Evolutionary conservation across 2,888 invertebrate species (phyloP).

Genomic region (Trachelus iudaicus): DNA sequence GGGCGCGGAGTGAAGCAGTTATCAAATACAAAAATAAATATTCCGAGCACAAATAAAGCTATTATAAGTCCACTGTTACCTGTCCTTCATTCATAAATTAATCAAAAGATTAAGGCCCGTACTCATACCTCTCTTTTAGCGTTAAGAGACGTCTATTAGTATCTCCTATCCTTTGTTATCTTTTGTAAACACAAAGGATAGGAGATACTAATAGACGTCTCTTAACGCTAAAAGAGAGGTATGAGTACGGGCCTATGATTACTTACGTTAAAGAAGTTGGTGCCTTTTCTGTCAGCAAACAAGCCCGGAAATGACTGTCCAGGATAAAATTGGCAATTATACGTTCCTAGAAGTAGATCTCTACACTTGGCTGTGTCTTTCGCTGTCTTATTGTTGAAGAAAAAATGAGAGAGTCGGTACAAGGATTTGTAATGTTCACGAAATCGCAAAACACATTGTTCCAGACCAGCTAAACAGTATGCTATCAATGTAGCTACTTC

Average conservation of each 20-base stretch:
- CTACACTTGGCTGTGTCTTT: conserved; percentile 78
- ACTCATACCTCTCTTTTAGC: no score
- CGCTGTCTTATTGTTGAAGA: conserved; percentile 77
- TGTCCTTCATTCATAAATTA: neutral
- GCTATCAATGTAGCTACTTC: conserved; percentile 73
- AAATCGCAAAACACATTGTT: conserved; percentile 86
- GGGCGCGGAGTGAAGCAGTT: neutral
- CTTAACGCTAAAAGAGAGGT: no score
- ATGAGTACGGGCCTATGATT: no score
- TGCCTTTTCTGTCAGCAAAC: conserved; percentile 85
- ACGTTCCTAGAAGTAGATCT: conserved; percentile 77
- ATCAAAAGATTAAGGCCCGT: conserved; percentile 11
- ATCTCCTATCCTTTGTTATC: no score
- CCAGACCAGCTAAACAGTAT: conserved; percentile 80
- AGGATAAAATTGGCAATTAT: conserved; percentile 71
- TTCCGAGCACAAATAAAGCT: conserved; percentile 9
- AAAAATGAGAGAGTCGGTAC: conserved; percentile 87
- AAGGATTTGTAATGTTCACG: conserved; percentile 94
- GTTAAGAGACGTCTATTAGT: no score
- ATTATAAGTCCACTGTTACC: conserved; percentile 16
- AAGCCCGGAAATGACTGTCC: conserved; percentile 81
- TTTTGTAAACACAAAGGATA: no score
- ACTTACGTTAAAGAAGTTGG: conserved; percentile 89
- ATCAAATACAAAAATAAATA: neutral
- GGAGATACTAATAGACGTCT: no score